Evolutionary conservation across 1,140 invertebrate species (phyloP).

Genomic region (Saccostrea glomerata): DNA sequence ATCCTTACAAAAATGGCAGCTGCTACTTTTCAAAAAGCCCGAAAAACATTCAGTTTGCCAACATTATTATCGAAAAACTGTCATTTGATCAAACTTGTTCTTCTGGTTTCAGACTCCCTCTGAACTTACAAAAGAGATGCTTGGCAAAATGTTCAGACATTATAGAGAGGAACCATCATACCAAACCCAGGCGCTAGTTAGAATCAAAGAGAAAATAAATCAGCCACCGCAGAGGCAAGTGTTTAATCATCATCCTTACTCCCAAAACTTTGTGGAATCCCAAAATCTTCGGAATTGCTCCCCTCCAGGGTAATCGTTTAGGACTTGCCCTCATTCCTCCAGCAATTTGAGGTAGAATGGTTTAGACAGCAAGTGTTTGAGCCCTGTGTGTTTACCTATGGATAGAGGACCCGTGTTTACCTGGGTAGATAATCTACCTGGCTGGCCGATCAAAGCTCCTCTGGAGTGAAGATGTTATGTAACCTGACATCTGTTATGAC

Average conservation of each 20-base stretch:
- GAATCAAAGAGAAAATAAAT: constrained; percentile 34
- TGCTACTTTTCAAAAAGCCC: constrained; percentile 17
- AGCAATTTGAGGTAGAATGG: neutral
- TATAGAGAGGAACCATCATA: neutral
- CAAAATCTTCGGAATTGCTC: neutral
- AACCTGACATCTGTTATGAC: constrained; percentile 13
- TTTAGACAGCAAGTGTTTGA: neutral
- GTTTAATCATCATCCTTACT: constrained; percentile 27
- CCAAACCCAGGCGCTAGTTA: neutral
- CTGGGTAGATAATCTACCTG: constrained; percentile 21
- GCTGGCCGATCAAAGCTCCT: constrained; percentile 7
- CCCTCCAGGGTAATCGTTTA: constrained; percentile 10
- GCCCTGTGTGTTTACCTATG: neutral
- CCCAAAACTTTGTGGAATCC: constrained; percentile 19
- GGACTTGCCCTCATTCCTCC: constrained; percentile 18
- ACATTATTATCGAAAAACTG: constrained; percentile 26
- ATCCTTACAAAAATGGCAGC: constrained; percentile 26
- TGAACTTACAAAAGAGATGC: constrained; percentile 34
- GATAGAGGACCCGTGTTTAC: constrained; percentile 26
- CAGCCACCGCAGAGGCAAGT: constrained; percentile 21
- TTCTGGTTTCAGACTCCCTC: neutral
- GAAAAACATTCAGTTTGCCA: constrained; percentile 20
- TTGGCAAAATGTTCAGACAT: constrained; percentile 18
- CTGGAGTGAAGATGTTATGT: constrained; percentile 36
- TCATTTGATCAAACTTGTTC: constrained; percentile 31